Base-by-base conservation (phyloP, 2,113 vertebrate species). In the Pseudorectes ferrugineus region DNA sequence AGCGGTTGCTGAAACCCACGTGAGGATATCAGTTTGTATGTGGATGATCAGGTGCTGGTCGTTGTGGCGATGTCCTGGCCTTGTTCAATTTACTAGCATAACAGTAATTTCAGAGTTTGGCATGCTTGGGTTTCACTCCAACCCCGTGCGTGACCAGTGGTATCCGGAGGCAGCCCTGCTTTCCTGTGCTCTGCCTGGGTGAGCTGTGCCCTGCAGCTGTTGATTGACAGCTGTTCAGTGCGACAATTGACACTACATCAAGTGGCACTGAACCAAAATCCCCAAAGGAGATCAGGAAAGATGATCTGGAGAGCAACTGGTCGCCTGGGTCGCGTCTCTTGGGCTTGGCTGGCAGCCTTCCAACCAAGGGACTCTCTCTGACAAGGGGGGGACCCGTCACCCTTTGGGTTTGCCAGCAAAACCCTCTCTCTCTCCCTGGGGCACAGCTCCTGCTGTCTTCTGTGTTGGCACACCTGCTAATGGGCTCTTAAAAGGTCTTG, bases 271-370 rank as follows among this genome's bases (percentile, higher is more conserved):
- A 84, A 58, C 66, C 70, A 45, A 52, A 85, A 88, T 26, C 36
- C 57, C 74, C 21, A 1, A 5, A 26, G 62, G 90, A 87, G 14
- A 38, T 13, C 9, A 18, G 63, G 79, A 88, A 92, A 92, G 75
- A 90, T 66, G 75, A 88, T 93, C 77, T 76, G 62, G 58, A 88
- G 66, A 96, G 62, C 85, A 95, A 31, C 85, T 86, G 86, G 35
- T 73, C 0, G 10, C 75, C 33, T 26, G 35, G 51, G 33, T 79
- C 4, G 0, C 12, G 29, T 77, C 84, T 43, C 40, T 11, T 49
- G 5, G 63, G 36, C 36, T 13, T 3, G 15, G 24, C 31, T 88
- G 72, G 58, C 67, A 26, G 61, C 55, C 5, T 35, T 93, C 31
- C 54, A 36, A 6, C 22, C n/a, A 6, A 49, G 58, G 61, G 43